Percentiles rank a stretch among this genome's conserved stretches.
phyloP scores from a whole-genome alignment of 1,140 invertebrate species.

The Thaumatotibia leucotreta region DNA sequence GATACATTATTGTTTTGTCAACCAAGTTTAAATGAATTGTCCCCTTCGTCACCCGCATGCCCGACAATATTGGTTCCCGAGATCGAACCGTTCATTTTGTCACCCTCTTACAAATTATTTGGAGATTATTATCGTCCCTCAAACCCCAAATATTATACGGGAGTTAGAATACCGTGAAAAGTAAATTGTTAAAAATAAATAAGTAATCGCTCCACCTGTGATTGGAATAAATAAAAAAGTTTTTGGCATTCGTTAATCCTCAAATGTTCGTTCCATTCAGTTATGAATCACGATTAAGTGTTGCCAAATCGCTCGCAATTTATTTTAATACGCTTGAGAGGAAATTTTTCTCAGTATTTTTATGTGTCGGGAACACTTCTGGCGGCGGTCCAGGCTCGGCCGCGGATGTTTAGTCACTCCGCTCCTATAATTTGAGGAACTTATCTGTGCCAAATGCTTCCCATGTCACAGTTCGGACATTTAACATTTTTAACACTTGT shows the following conservation, averaged over 20 bases:
- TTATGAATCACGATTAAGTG: constrained; percentile 76
- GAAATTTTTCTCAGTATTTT: constrained; percentile 71
- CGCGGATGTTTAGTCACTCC: constrained; percentile 73
- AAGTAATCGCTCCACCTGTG: background rate
- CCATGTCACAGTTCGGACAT: constrained; percentile 42
- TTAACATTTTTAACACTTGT: constrained; percentile 48
- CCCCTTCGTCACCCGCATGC: constrained; percentile 45
- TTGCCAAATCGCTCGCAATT: constrained; percentile 75
- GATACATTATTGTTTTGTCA: constrained; percentile 33
- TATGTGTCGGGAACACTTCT: constrained; percentile 74
- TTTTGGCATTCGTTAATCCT: constrained; percentile 65
- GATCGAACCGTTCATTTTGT: constrained; percentile 14
- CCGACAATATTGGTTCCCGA: constrained; percentile 25
- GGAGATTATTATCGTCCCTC: constrained; percentile 10
- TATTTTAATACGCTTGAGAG: constrained; percentile 75
- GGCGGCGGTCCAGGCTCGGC: constrained; percentile 58
- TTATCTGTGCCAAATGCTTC: constrained; percentile 64
- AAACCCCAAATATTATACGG: background rate
- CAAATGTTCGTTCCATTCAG: constrained; percentile 56
- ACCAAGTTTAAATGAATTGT: constrained; percentile 45
- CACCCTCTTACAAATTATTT: constrained; percentile 12
- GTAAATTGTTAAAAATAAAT: background rate
- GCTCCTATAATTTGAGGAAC: constrained; percentile 68
- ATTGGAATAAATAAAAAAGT: constrained; percentile 33
- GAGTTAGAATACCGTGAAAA: background rate